phyloP scores from a whole-genome alignment of 2,113 vertebrate species.

The Nibea albiflora region DNA sequence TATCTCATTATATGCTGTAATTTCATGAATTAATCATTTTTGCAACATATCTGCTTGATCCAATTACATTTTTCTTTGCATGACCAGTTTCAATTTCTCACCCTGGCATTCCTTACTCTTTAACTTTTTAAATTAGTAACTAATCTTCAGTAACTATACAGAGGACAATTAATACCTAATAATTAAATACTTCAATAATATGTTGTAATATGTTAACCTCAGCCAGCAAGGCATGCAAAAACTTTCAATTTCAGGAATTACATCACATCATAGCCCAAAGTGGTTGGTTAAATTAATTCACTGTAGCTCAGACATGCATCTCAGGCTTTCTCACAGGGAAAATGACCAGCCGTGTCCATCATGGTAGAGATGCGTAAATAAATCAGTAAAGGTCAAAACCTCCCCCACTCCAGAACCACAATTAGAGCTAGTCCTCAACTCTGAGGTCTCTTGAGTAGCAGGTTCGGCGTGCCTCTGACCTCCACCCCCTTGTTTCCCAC shows the following conservation, averaged over 20 bases:
- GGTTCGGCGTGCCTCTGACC: conserved; percentile 32
- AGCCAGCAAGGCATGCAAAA: conserved; percentile 1
- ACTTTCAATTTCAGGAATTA: conserved; percentile 18
- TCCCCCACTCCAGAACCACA: conserved; percentile 37
- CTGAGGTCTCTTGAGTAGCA: conserved; percentile 38
- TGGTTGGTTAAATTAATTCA: conserved; percentile 53
- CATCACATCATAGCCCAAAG: conserved; percentile 36
- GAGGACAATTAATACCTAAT: conserved; percentile 30
- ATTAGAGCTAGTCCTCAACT: conserved; percentile 56
- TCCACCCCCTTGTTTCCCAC: conserved; percentile 59
- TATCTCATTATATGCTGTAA: conserved; percentile 61
- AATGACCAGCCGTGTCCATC: not conserved
- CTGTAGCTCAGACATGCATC: conserved; percentile 27
- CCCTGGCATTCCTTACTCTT: conserved; percentile 48
- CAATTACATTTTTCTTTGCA: conserved; percentile 73
- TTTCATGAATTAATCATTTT: conserved; percentile 70
- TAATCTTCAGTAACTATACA: conserved; percentile 39
- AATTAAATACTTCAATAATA: not conserved
- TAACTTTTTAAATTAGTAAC: conserved; percentile 52
- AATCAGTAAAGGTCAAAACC: conserved; percentile 67
- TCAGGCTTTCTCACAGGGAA: conserved; percentile 25
- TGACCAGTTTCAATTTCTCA: conserved; percentile 67
- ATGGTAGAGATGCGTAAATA: conserved; percentile 56
- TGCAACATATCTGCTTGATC: conserved; percentile 64
- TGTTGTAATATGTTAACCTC: conserved; percentile 8